Evolutionary conservation across 2,888 invertebrate genomes (phyloP), one percentile per base, ranked within the genome.

Genomic region (Isotomurus palustris): DNA sequence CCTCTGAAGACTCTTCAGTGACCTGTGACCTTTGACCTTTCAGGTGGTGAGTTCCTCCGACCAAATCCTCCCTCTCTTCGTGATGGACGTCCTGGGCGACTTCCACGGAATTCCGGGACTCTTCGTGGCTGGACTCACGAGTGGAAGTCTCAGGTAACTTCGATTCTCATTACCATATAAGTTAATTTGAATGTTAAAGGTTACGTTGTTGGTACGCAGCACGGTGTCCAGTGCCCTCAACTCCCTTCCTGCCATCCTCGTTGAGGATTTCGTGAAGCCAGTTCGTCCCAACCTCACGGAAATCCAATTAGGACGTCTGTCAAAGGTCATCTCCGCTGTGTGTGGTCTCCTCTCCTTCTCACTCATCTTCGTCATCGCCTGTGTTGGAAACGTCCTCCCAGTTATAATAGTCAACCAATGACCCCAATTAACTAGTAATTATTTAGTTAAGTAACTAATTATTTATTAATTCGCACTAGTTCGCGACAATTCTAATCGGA

Each of bases 191-290:
- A n/a, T 48, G 17, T 48, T 27, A 29, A 14, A 21, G 10, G 14
- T 21, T 41, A 10, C 3, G 32, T 10, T 25, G 6, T 8, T 51
- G 12, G 19, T 40, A 40, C 78, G 52, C 76, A 94, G 94, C 71
- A 94, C 95, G 6, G 91, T 95, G 8, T 94, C 94, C 1, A 89
- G 93, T 17, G 93, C 93, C 0, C 76, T 96, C 57, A 95, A 94
- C 73, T 93, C 94, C 0, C 77, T 96, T 62, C 86, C 94, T 0
- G 94, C 95, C 2, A 88, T 94, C 24, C 87, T 91, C 0, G 85
- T 91, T 72, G 87, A 92, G 75, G 95, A 95, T 76, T 80, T 93
- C 54, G 82, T 81, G 29, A 85, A 86, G 17, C 14, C 40, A 1
- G 53, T 53, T 22, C 14, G 41, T 10, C 61, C 61, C 2, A 22